Evolutionary conservation across 2,113 vertebrate genomes (phyloP).

Genomic region (Strix uralensis): DNA sequence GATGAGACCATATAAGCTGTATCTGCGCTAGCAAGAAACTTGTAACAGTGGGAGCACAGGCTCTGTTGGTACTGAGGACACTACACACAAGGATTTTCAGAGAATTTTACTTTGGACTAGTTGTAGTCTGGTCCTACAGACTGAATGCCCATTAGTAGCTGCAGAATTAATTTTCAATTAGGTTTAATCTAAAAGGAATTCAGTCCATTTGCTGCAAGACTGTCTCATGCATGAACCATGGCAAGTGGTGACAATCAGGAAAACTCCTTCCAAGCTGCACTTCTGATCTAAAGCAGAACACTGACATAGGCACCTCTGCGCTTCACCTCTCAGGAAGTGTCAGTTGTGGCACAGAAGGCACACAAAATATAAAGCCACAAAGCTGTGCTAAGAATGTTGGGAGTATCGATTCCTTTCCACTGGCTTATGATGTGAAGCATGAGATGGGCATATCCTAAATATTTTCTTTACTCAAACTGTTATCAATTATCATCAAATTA

Average conservation of each 20-base stretch:
- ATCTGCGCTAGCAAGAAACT: fast-evolving
- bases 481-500: not conserved
- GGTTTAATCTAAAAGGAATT: not conserved
- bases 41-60: not conserved
- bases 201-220: not conserved
- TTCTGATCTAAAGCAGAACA: not conserved
- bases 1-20: fast-evolving
- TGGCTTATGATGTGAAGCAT: not conserved
- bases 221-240: not conserved
- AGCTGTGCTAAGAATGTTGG: not conserved
- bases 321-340: not conserved
- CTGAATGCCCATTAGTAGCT: not conserved
- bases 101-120: not conserved
- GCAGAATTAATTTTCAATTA: not conserved
- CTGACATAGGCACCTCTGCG: not conserved
- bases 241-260: not conserved
- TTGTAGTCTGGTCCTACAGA: not conserved
- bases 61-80: not conserved
- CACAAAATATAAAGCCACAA: not conserved
- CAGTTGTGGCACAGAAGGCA: not conserved
- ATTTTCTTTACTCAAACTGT: not conserved
- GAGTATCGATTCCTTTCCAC: not conserved
- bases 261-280: not conserved
- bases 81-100: not conserved
- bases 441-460: not conserved